phyloP scores from a whole-genome alignment of 1,140 invertebrate genomes.

The Kradibia gibbosae region DNA sequence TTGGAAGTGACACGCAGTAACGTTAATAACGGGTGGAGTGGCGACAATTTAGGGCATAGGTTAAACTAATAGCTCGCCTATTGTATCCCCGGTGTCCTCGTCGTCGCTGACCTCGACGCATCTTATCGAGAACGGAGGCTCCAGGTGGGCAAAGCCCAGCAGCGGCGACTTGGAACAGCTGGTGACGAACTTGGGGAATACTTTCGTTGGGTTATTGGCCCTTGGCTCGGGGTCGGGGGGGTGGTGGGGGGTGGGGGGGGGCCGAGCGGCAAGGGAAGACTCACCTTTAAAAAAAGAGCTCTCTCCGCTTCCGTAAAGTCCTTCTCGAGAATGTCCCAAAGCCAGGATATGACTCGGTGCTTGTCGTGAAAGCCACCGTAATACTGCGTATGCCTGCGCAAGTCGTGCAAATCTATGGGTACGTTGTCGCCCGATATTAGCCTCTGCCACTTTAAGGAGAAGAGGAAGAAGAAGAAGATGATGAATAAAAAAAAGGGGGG shows the following conservation, averaged over 20 bases:
- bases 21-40: too few relatives aligned
- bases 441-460: constrained; percentile 85
- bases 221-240: too few relatives aligned
- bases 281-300: constrained; percentile 92
- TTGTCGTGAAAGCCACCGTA: constrained; percentile 99
- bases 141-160: constrained; percentile 96
- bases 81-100: constrained; percentile 97
- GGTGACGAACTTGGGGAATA: constrained; percentile 91
- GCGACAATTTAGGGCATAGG: too few relatives aligned
- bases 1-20: too few relatives aligned
- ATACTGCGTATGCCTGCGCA: constrained; percentile 96
- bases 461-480: too few relatives aligned
- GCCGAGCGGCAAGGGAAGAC: too few relatives aligned
- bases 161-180: constrained; percentile 98
- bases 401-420: constrained; percentile 91
- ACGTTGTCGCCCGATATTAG: constrained; percentile 93
- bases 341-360: constrained; percentile 97
- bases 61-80: constrained; percentile 78
- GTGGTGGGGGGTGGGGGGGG: too few relatives aligned
- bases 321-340: constrained; percentile 98
- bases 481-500: too few relatives aligned
- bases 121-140: constrained; percentile 98
- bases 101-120: constrained; percentile 99
- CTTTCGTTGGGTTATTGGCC: too few relatives aligned
- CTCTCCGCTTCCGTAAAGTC: constrained; percentile 95